A percentile compares a stretch with the other conserved stretches of the same genome.
Conservation (phyloP, 2,113 vertebrate genomes). For the Myrmophylax atrothorax region DNA sequence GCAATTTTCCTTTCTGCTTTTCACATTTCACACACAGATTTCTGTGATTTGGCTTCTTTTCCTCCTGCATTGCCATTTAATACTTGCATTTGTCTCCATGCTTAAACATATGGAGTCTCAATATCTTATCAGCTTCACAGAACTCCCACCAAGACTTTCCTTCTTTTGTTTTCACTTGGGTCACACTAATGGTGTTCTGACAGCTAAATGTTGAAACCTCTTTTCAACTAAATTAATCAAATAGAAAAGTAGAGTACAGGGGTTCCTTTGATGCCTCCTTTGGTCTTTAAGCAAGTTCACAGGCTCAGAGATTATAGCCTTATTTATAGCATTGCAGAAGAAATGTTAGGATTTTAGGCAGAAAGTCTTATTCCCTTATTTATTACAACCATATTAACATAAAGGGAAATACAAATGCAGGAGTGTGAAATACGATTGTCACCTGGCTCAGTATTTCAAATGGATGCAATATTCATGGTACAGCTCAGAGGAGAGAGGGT, state of each 20-base stretch:
- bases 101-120: not conserved
- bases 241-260: not conserved
- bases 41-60: constrained; percentile 29
- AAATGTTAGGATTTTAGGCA: not conserved
- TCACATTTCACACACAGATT: constrained; percentile 29
- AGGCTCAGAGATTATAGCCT: not conserved
- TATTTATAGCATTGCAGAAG: not conserved
- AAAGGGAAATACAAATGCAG: not conserved
- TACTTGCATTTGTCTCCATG: not conserved
- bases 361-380: not conserved
- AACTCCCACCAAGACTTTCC: not conserved
- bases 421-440: not conserved
- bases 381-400: not conserved
- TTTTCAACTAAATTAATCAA: constrained; percentile 1
- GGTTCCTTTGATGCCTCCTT: not conserved
- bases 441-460: not conserved
- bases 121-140: not conserved
- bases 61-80: not conserved
- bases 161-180: not conserved
- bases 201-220: not conserved
- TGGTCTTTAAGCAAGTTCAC: not conserved
- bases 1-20: constrained; percentile 46
- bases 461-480: not conserved
- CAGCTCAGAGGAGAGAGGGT: not conserved
- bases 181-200: not conserved